phyloP scores from a whole-genome alignment of 1,140 invertebrate genomes.

The Dreissena polymorpha region DNA sequence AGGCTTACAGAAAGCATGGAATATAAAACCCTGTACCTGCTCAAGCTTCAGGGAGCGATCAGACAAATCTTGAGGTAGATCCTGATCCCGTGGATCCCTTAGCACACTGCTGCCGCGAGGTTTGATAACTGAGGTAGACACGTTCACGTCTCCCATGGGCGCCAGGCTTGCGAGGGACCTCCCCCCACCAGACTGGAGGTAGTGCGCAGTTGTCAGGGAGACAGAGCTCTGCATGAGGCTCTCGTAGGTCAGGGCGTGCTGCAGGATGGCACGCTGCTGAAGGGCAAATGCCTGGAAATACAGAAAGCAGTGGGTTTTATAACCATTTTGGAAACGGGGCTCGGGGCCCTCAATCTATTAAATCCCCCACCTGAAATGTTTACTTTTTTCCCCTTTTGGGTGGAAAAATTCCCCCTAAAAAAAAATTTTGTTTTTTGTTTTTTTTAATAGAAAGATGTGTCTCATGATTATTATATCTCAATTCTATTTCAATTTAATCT shows the following conservation, averaged over 20 bases:
- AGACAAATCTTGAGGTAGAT: conserved; percentile 12
- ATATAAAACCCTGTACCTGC: too few relatives aligned
- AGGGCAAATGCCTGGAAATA: conserved; percentile 68
- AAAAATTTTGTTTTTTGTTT: too few relatives aligned
- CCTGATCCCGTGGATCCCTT: conserved; percentile 19
- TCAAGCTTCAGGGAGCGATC: conserved; percentile 40
- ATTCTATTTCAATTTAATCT: too few relatives aligned
- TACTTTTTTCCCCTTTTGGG: too few relatives aligned
- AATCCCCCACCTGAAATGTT: too few relatives aligned
- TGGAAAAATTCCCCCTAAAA: too few relatives aligned
- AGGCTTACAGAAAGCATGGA: too few relatives aligned
- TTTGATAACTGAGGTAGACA: conserved; percentile 28
- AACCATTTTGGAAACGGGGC: too few relatives aligned
- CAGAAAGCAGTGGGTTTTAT: too few relatives aligned
- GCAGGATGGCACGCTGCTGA: conserved; percentile 73
- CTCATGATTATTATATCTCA: too few relatives aligned
- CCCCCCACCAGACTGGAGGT: conserved; percentile 35
- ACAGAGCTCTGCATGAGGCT: conserved; percentile 69
- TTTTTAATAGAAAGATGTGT: too few relatives aligned
- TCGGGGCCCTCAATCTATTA: too few relatives aligned
- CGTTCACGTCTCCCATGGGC: conserved; percentile 8
- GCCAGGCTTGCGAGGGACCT: conserved; percentile 40
- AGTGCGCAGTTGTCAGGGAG: conserved; percentile 49
- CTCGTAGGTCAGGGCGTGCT: conserved; percentile 75
- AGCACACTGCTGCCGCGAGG: conserved; percentile 2